These are phyloP conservation scores for Netelia melanura DNA, from an alignment of 2,888 invertebrate species.

Conservation along the genomic window DNA sequence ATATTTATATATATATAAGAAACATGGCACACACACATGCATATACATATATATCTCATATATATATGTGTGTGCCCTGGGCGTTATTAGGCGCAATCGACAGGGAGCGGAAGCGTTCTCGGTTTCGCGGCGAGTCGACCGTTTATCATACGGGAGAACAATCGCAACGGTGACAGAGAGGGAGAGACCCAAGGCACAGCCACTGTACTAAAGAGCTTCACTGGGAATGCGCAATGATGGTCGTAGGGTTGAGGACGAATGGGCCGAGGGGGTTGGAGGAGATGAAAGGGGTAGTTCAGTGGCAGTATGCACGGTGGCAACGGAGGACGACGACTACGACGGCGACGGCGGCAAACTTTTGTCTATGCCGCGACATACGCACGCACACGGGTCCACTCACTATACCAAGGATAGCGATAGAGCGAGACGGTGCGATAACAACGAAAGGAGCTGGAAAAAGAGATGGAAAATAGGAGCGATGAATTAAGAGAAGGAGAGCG, in stretches of 20 bases:
- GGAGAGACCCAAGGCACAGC: constrained; percentile 12
- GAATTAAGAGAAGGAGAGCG: not conserved
- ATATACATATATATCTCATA: not conserved
- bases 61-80: not conserved
- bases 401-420: constrained; percentile 20
- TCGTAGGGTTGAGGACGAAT: constrained; percentile 16
- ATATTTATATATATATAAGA: no score
- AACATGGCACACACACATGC: not conserved
- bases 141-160: constrained; percentile 59
- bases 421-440: constrained; percentile 4
- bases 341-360: constrained; percentile 54
- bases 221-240: constrained; percentile 52
- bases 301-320: constrained; percentile 27
- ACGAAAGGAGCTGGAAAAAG: constrained; percentile 11
- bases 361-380: constrained; percentile 32
- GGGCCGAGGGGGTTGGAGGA: not conserved
- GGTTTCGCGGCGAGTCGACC: constrained; percentile 42
- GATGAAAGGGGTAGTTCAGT: constrained; percentile 17
- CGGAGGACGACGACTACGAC: not conserved
- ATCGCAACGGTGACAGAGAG: constrained; percentile 51
- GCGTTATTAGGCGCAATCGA: constrained; percentile 48
- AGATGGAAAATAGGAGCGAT: not conserved
- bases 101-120: constrained; percentile 32
- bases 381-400: constrained; percentile 37
- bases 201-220: constrained; percentile 40